Conservation (phyloP, 2,797 vertebrate species). For the Geotrypetes seraphini region DNA sequence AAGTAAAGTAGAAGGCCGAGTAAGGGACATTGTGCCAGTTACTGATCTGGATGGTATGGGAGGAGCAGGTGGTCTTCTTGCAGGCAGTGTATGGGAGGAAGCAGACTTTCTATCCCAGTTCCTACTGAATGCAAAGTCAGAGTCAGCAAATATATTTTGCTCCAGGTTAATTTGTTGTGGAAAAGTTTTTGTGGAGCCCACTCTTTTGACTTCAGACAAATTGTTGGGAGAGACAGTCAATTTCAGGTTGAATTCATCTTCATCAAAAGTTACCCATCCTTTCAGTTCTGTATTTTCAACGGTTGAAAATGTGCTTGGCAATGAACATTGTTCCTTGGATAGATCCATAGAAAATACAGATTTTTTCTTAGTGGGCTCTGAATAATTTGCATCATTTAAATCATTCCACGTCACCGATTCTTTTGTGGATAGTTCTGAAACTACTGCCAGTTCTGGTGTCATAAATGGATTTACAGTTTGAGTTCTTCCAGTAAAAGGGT, state of each 20-base stretch:
- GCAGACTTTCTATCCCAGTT: constrained; percentile 55
- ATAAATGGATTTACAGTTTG: constrained; percentile 51
- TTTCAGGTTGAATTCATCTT: constrained; percentile 37
- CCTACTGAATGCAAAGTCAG: constrained; percentile 42
- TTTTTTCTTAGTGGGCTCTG: constrained; percentile 15
- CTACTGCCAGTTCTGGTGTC: constrained; percentile 39
- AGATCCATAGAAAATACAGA: constrained; percentile 23
- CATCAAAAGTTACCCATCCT: constrained; percentile 92
- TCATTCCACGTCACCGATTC: constrained; percentile 13
- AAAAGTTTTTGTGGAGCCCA: constrained; percentile 22
- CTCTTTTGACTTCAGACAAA: constrained; percentile 28
- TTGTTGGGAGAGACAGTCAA: constrained; percentile 32
- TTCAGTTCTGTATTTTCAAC: constrained; percentile 39
- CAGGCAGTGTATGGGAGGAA: constrained; percentile 43
- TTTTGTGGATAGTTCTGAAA: constrained; percentile 12
- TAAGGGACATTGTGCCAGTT: constrained; percentile 25
- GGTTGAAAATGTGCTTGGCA: constrained; percentile 19
- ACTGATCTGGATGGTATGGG: constrained; percentile 52
- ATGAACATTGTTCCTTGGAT: constrained; percentile 26
- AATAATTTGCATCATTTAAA: constrained; percentile 27
- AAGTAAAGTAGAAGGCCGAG: constrained; percentile 37
- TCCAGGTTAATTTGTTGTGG: constrained; percentile 24
- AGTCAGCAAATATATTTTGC: constrained; percentile 36
- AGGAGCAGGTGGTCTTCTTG: constrained; percentile 56
- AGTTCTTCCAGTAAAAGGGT: constrained; percentile 58